Conservation (phyloP, 2,888 invertebrate genomes). For the Belgica antarctica region DNA sequence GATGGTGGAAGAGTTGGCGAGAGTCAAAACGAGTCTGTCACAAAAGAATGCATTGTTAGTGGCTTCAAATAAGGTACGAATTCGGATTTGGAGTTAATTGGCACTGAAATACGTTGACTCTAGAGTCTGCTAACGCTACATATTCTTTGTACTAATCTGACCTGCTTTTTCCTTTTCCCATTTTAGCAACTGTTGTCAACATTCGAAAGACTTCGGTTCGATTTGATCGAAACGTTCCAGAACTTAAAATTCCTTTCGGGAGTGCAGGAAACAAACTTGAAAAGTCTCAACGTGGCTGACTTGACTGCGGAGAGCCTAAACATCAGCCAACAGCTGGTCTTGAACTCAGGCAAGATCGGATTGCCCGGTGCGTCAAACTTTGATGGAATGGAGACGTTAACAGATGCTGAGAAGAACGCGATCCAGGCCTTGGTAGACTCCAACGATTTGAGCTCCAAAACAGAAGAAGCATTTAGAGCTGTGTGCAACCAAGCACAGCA, state of each 20-base stretch:
- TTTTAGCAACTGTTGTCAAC: conserved; percentile 9
- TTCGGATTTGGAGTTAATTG: too few relatives aligned
- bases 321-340: conserved; percentile 53
- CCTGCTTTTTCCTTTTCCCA: too few relatives aligned
- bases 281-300: conserved; percentile 52
- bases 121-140: too few relatives aligned
- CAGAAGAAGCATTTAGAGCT: conserved; percentile 54
- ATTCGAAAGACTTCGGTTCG: conserved; percentile 51
- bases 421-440: conserved; percentile 48
- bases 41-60: conserved; percentile 56
- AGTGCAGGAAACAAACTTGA: conserved; percentile 52
- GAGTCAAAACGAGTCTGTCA: conserved; percentile 77
- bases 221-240: conserved; percentile 52
- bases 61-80: conserved; percentile 53
- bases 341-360: conserved; percentile 53
- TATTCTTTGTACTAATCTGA: too few relatives aligned
- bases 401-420: conserved; percentile 53
- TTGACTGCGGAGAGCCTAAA: conserved; percentile 54
- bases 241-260: conserved; percentile 54
- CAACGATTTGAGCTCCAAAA: conserved; percentile 52
- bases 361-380: conserved; percentile 52
- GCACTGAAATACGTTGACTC: too few relatives aligned
- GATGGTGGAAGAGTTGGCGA: conserved; percentile 88
- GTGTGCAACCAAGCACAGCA: conserved; percentile 51
- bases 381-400: conserved; percentile 50